Conservation (phyloP, 2,113 vertebrate species). For the Girardinichthys multiradiatus region DNA sequence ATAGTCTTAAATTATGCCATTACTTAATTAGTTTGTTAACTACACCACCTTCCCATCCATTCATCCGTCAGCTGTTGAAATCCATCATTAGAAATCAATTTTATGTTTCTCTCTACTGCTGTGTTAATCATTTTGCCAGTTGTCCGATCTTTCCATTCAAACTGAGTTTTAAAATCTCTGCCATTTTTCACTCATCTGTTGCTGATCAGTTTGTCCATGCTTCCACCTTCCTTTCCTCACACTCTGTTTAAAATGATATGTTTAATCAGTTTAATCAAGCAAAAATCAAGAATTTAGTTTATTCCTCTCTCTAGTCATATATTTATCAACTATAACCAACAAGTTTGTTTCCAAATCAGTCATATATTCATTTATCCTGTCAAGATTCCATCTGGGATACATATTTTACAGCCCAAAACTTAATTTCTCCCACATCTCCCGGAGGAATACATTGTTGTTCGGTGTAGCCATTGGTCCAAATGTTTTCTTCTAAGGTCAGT, state of each 20-base stretch:
- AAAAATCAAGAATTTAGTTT: not conserved
- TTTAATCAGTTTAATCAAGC: too few species aligned
- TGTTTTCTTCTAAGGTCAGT: not conserved
- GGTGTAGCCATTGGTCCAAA: not conserved
- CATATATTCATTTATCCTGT: not conserved
- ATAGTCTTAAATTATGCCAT: not conserved
- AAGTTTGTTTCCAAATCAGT: not conserved
- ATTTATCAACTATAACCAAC: not conserved
- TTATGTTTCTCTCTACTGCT: not conserved
- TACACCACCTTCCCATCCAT: not conserved
- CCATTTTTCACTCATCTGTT: too few species aligned
- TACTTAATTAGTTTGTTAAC: not conserved
- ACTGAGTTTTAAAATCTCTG: too few species aligned
- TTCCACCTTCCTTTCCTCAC: not conserved
- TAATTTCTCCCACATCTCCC: too few species aligned
- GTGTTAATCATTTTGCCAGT: too few species aligned
- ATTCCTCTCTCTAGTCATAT: not conserved
- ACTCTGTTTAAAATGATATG: too few species aligned
- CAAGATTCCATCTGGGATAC: too few species aligned
- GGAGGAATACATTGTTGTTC: not conserved
- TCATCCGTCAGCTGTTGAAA: not conserved
- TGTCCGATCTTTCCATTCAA: too few species aligned
- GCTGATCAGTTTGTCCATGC: not conserved
- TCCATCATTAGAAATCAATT: slow-evolving; percentile 7
- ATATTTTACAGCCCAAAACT: too few species aligned